phyloP scores from a whole-genome alignment of 2,113 vertebrate genomes.

The Antechinus flavipes region DNA sequence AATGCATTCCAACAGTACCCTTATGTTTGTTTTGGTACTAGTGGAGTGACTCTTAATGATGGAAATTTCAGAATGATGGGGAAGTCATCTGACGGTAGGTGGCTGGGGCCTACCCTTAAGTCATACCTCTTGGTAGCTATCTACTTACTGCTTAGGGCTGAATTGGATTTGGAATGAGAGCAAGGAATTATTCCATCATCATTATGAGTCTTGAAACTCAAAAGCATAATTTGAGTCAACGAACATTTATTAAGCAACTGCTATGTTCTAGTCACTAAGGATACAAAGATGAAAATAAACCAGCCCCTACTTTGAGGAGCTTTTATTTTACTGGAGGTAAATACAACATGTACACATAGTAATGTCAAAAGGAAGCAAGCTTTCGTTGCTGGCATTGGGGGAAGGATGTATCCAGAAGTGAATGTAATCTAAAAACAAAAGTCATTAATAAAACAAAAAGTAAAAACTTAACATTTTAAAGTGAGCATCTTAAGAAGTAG shows the following conservation, averaged over 20 bases:
- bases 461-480: background rate
- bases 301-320: background rate
- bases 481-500: background rate
- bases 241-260: background rate
- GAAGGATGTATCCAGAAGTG: background rate
- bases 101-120: background rate
- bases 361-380: background rate
- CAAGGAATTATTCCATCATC: background rate
- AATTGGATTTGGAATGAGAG: background rate
- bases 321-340: background rate
- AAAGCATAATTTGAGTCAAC: background rate
- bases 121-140: background rate
- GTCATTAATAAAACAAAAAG: background rate
- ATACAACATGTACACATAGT: background rate
- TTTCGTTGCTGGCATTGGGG: background rate
- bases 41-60: background rate
- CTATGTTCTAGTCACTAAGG: background rate
- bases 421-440: background rate
- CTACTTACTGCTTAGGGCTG: background rate
- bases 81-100: background rate
- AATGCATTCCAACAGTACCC: background rate
- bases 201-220: background rate
- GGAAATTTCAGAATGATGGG: background rate
- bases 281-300: background rate
- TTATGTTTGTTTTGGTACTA: background rate